Evolutionary conservation across 2,888 invertebrate genomes (phyloP).

Genomic region (Agonopterix alstromeriana): DNA sequence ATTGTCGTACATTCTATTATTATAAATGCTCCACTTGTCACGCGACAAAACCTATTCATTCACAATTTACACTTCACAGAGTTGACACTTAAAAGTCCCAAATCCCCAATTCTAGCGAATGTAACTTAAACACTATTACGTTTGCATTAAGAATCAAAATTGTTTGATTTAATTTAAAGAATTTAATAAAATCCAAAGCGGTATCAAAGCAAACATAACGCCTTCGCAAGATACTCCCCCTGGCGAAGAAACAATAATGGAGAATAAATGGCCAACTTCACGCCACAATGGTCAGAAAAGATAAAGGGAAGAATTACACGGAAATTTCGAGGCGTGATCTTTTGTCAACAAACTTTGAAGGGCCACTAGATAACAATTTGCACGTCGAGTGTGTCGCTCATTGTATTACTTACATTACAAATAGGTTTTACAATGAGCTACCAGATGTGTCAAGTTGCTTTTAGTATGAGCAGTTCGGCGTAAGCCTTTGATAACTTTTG

Average conservation of each 20-base stretch:
- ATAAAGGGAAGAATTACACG: constrained; percentile 70
- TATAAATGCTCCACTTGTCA: constrained; percentile 56
- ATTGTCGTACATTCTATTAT: constrained; percentile 26
- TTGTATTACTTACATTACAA: constrained; percentile 60
- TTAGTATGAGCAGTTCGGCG: constrained; percentile 26
- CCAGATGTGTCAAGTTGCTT: constrained; percentile 51
- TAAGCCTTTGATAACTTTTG: constrained; percentile 35
- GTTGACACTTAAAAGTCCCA: constrained; percentile 1
- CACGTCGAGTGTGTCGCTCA: constrained; percentile 50
- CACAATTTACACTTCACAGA: constrained; percentile 43
- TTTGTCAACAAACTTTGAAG: constrained; percentile 39
- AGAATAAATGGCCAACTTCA: constrained; percentile 64
- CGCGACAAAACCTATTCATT: constrained; percentile 62
- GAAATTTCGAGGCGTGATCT: constrained; percentile 65
- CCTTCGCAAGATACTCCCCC: constrained; percentile 49
- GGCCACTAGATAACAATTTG: constrained; percentile 69
- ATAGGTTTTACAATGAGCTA: constrained; percentile 62
- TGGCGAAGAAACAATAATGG: constrained; percentile 61
- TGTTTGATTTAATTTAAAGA: neutral
- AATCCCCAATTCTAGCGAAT: neutral
- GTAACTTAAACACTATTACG: neutral
- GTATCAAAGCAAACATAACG: constrained; percentile 66
- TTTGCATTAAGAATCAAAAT: neutral
- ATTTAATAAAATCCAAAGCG: constrained; percentile 24
- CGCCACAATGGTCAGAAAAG: constrained; percentile 59